Evolutionary conservation across 2,797 vertebrate genomes (phyloP).

Genomic region (Miichthys miiuy): DNA sequence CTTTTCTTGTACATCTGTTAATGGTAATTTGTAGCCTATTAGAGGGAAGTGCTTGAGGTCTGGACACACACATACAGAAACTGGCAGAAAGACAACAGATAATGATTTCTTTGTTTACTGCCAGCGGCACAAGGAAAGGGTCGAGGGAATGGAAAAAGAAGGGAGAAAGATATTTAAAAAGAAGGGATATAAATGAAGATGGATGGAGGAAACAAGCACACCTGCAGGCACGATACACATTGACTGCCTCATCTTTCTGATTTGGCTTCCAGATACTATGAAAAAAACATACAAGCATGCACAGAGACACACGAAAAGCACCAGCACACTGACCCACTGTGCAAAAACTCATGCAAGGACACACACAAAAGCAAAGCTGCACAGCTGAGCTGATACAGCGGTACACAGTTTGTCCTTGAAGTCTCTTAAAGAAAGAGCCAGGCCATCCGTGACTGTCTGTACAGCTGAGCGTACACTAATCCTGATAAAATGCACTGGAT

Average conservation of each 20-base stretch:
- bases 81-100: slow-evolving; percentile 42
- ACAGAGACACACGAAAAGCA: background rate
- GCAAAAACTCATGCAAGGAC: slow-evolving; percentile 8
- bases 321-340: slow-evolving; percentile 21
- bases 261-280: slow-evolving; percentile 17
- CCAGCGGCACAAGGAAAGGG: slow-evolving; percentile 29
- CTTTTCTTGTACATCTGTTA: slow-evolving; percentile 45
- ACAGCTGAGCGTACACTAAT: slow-evolving; percentile 30
- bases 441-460: slow-evolving; percentile 56
- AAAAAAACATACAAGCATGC: background rate
- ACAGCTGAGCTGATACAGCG: slow-evolving; percentile 44
- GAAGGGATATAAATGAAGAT: slow-evolving; percentile 48
- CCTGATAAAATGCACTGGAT: slow-evolving; percentile 39
- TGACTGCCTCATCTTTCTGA: slow-evolving; percentile 32
- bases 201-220: slow-evolving; percentile 27
- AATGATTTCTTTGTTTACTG: slow-evolving; percentile 61
- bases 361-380: slow-evolving; percentile 24
- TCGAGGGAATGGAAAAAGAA: slow-evolving; percentile 24
- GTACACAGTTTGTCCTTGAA: slow-evolving; percentile 67
- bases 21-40: slow-evolving; percentile 50
- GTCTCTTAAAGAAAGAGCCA: slow-evolving; percentile 49
- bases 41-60: slow-evolving; percentile 33
- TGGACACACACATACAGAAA: slow-evolving; percentile 43
- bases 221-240: slow-evolving; percentile 28
- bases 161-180: slow-evolving; percentile 25